Conservation (phyloP, 2,888 invertebrate species). For the Oligia fasciuncula region DNA sequence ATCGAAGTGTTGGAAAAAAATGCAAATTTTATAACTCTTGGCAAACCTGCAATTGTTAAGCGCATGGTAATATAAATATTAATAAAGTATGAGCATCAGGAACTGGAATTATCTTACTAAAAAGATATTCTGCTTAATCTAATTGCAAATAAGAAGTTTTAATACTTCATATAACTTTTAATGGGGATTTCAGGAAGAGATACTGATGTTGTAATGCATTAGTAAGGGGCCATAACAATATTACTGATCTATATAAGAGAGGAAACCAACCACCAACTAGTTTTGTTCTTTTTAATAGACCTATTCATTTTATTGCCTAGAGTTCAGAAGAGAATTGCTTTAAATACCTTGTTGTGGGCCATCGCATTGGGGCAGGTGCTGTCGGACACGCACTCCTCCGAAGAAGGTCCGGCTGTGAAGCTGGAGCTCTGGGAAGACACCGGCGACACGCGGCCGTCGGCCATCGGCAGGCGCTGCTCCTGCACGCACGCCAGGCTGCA, state of each 20-base stretch:
- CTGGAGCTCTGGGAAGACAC: constrained; percentile 86
- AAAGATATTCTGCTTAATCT: constrained; percentile 68
- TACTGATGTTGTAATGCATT: constrained; percentile 35
- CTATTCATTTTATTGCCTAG: constrained; percentile 6
- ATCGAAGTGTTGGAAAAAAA: constrained; percentile 86
- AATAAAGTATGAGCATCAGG: constrained; percentile 64
- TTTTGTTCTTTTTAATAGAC: constrained; percentile 14
- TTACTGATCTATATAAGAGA: constrained; percentile 2
- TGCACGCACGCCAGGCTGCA: constrained; percentile 97
- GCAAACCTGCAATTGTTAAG: constrained; percentile 90
- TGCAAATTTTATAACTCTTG: constrained; percentile 89
- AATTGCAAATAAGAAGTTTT: constrained; percentile 74
- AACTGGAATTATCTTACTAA: constrained; percentile 68
- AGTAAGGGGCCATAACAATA: constrained; percentile 25
- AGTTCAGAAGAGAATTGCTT: constrained; percentile 33
- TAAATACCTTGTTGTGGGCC: constrained; percentile 93
- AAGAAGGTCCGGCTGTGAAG: constrained; percentile 85
- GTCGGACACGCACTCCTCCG: constrained; percentile 89
- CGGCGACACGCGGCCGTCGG: constrained; percentile 91
- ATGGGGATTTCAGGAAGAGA: constrained; percentile 28
- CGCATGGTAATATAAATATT: constrained; percentile 69
- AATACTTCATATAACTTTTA: constrained; percentile 31
- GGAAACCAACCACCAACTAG: constrained; percentile 21
- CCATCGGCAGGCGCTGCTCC: constrained; percentile 95
- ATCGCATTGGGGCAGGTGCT: constrained; percentile 82